Evolutionary conservation across 2,797 vertebrate species (phyloP).

Genomic region (Anguilla obscura): DNA sequence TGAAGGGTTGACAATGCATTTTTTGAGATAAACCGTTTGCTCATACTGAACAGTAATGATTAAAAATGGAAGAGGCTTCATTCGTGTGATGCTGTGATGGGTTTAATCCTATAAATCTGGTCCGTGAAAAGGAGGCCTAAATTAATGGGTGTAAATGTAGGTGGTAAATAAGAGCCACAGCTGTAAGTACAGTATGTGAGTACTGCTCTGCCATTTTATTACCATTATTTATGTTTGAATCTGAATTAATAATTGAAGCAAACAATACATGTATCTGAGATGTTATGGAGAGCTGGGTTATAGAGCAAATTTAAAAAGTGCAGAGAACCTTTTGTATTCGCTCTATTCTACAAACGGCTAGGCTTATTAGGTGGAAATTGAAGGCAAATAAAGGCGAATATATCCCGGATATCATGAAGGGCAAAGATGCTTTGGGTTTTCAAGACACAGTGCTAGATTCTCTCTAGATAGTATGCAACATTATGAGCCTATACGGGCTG

Average conservation of each 20-base stretch:
- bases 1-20: background rate
- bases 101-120: background rate
- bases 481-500: background rate
- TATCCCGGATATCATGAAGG: background rate
- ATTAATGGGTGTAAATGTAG: background rate
- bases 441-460: background rate
- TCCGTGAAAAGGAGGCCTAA: background rate
- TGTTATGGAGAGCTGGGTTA: background rate
- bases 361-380: background rate
- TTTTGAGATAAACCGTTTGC: background rate
- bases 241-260: background rate
- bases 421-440: background rate
- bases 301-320: background rate
- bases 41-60: background rate
- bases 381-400: background rate
- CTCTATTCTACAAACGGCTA: background rate
- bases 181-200: background rate
- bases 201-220: background rate
- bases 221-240: background rate
- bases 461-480: background rate
- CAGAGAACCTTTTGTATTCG: background rate
- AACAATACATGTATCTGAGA: background rate
- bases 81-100: background rate
- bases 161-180: background rate
- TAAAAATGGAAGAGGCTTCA: slow-evolving; percentile 7